Evolutionary conservation across 1,140 invertebrate genomes (phyloP), one percentile per base, ranked within the genome.

Genomic region (Pseudoatta argentina): DNA sequence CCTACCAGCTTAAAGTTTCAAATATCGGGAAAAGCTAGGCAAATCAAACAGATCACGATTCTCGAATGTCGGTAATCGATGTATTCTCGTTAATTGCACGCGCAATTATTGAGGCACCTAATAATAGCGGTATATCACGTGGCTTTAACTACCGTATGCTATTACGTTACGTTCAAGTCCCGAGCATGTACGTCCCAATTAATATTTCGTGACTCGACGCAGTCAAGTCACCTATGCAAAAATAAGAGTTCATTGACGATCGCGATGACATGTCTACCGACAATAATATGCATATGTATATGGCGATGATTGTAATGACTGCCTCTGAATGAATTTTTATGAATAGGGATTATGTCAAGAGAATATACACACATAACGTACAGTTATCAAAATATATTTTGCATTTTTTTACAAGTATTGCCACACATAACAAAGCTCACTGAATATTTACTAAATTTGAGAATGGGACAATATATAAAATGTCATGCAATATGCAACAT

Each of bases 191-290:
- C 69, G 69, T 61, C 16, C 69, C 79, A 63, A 83, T 83, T 83
- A 75, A 83, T 83, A 72, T 63, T 73, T 63, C 79, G 79, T 73
- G 79, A 73, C 79, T 75, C 30, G n/a, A 75, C 14, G 79, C 55
- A 61, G 39, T 83, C 78, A 81, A 44, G 34, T 71, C 24, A 73
- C 18, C 39, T 59, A 24, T 39, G 67, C 55, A 34, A 51, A 71
- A 63, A n/a, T 39, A 16, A 82, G 18, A 24, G 14, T n/a, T 73
- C 10, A 69, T 51, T 51, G 79, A 82, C 59, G 53, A 73, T 39
- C 39, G 34, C 66, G 34, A 59, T 39, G 66, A 48, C 55, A 34
- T 48, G 24, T 27, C 55, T 34, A 55, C 21, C 14, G 51, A 39
- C 53, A 64, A 53, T 12, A 81, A 71, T 71, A 34, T 44, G 21